Percentiles rank a stretch among this genome's conserved stretches.
phyloP scores from a whole-genome alignment of 2,888 invertebrate species.

The Physocephala rufipes region DNA sequence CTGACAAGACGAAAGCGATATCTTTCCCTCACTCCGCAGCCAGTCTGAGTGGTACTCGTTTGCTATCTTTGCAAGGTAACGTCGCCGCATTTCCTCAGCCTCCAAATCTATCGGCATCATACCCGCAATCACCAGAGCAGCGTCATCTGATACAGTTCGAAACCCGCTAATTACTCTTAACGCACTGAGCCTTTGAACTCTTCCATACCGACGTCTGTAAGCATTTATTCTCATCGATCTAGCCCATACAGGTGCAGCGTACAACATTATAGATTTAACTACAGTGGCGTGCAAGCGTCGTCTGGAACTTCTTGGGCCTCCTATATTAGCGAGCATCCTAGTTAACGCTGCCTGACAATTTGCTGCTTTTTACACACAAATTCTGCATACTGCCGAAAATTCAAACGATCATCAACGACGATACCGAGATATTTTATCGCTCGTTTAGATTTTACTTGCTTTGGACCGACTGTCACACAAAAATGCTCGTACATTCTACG shows the following conservation, averaged over 20 bases:
- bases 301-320: conserved; percentile 11
- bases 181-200: conserved; percentile 2
- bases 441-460: not conserved
- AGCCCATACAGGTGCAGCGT: conserved; percentile 25
- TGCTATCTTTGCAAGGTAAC: not conserved
- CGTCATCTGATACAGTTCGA: conserved; percentile 8
- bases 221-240: not conserved
- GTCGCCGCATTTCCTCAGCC: not conserved
- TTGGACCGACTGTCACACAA: not conserved
- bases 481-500: not conserved
- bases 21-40: too few relatives aligned
- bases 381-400: conserved; percentile 14
- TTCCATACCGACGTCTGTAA: not conserved
- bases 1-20: not conserved
- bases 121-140: not conserved
- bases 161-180: conserved; percentile 14
- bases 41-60: too few relatives aligned
- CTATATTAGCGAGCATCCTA: conserved; percentile 12
- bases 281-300: conserved; percentile 11
- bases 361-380: conserved; percentile 12
- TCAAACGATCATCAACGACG: conserved; percentile 8
- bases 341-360: not conserved
- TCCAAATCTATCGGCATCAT: conserved; percentile 6
- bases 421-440: conserved; percentile 22
- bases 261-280: not conserved